Conservation (phyloP, 2,888 invertebrate genomes). For the Anodontia alba region DNA sequence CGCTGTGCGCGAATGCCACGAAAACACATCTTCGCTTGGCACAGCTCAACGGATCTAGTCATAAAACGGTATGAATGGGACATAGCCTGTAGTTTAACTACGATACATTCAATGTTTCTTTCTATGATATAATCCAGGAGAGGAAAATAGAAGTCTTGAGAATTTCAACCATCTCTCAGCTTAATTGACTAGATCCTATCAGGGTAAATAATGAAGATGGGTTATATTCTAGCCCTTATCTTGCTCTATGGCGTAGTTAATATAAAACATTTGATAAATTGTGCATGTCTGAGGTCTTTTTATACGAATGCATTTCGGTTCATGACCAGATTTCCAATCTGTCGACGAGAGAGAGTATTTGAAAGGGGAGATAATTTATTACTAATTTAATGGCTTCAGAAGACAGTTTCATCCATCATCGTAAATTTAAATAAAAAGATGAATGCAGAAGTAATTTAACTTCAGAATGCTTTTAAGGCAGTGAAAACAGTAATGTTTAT, state of each 20-base stretch:
- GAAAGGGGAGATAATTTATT: constrained; percentile 39
- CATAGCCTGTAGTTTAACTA: no score
- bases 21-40: no score
- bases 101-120: no score
- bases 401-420: constrained; percentile 45
- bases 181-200: constrained; percentile 1
- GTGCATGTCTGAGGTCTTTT: not conserved
- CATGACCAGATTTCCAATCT: constrained; percentile 15
- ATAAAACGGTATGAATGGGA: no score
- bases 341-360: constrained; percentile 12
- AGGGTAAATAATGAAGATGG: constrained; percentile 13
- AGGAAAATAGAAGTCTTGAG: no score
- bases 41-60: no score
- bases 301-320: constrained; percentile 5
- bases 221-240: not conserved
- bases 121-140: no score
- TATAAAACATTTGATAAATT: not conserved
- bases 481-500: constrained; percentile 14
- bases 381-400: constrained; percentile 38
- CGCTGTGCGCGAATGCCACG: no score
- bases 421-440: constrained; percentile 55
- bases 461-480: constrained; percentile 21
- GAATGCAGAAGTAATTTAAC: constrained; percentile 48
- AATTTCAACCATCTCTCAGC: not conserved
- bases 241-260: not conserved